Evolutionary conservation across 2,888 invertebrate genomes (phyloP).

Genomic region (Limnephilus lunatus): DNA sequence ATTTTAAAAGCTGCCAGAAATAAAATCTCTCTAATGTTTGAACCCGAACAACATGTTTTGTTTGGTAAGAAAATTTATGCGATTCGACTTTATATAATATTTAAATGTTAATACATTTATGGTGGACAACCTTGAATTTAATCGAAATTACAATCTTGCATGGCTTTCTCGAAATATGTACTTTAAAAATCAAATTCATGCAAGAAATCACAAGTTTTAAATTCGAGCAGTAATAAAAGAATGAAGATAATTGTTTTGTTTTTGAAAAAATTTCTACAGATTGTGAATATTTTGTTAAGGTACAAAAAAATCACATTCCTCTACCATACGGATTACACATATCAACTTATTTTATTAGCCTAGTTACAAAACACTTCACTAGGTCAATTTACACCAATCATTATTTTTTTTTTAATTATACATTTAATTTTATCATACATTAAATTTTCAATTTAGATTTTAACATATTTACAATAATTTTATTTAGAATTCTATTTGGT

Average conservation of each 20-base stretch:
- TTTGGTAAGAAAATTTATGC: not conserved
- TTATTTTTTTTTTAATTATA: not conserved
- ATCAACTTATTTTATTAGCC: constrained; percentile 24
- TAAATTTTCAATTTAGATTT: constrained; percentile 12
- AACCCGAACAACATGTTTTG: not conserved
- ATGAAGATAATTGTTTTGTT: not conserved
- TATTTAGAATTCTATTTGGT: not conserved
- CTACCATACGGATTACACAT: constrained; percentile 17
- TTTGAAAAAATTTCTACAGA: not conserved
- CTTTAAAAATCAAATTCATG: not conserved
- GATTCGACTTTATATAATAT: not conserved
- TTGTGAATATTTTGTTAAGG: not conserved
- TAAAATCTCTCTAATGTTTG: not conserved
- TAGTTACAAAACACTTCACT: constrained; percentile 45
- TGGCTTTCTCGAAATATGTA: not conserved
- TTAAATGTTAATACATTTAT: too few species aligned
- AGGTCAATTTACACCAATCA: constrained; percentile 41
- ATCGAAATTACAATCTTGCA: not conserved
- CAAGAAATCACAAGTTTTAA: not conserved
- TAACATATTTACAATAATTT: constrained; percentile 30
- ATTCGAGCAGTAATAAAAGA: not conserved
- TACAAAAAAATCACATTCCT: constrained; percentile 5
- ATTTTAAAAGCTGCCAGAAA: not conserved
- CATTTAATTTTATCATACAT: constrained; percentile 18
- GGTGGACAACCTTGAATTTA: not conserved